Base-by-base conservation (phyloP, 2,888 invertebrate species). In the Heliothis peltigera region DNA sequence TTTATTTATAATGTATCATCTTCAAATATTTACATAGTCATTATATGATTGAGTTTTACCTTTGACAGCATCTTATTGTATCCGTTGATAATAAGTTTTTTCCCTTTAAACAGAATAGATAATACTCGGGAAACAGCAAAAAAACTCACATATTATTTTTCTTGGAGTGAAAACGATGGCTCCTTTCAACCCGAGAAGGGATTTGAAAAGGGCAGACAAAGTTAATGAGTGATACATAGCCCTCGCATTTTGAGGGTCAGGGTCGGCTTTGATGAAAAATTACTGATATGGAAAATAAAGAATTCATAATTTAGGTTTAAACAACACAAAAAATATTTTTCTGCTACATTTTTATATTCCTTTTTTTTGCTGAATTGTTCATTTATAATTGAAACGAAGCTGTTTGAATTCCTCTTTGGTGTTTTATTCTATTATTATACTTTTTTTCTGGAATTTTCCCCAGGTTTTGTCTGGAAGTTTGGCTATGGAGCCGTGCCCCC, bases 181-280 rank as follows among this genome's bases (percentile, higher is more conserved):
- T 42, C 44, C 54, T 54, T 49, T 58, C 46, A 54, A 58, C 53
- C 42, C 44, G 7, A 73, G 28, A 73, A 59, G 32, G 73, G 73
- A 49, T 49, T 49, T 59, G 67, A 51, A 48, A 66, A 72, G 73
- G 67, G 73, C 73, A 66, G 58, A 47, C 73, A 47, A 28, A 58
- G 70, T 73, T 73, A 59, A 70, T 67, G 74, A 70, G 57, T 54
- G 12, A 46, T 17, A 58, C 58, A 59, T 19, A 58, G 66, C 53
- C 58, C 17, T 19, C 1, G 28, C 15, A 2, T 25, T n/a, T 44
- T 64, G 32, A 28, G 15, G 66, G 42, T 65, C 39, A 49, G 15
- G 32, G 44, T 5, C 39, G 49, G 25, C 39, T 53, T 49, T 58
- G 43, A 49, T 66, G 43, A 67, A 64, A 49, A 39, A 39, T 25